Percentiles rank a stretch among this genome's conserved stretches.
Evolutionary conservation across 1,140 invertebrate species (phyloP).

Genomic region (Eupeodes corollae): DNA sequence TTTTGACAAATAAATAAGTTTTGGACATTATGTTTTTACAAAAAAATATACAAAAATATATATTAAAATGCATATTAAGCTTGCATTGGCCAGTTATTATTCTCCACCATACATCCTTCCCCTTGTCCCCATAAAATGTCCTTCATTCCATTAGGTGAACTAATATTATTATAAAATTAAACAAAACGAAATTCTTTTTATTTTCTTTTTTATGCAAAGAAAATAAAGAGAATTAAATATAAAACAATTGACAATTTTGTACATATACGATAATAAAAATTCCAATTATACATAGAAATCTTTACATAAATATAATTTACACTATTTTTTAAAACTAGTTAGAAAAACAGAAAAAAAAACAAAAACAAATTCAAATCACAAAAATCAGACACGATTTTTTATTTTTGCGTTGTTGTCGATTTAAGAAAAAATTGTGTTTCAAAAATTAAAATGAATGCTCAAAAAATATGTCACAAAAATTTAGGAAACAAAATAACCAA

Average conservation of each 20-base stretch:
- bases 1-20: not conserved
- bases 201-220: too few relatives aligned
- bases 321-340: too few relatives aligned
- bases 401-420: not conserved
- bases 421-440: not conserved
- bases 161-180: not conserved
- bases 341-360: too few relatives aligned
- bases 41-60: not conserved
- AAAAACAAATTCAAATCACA: not conserved
- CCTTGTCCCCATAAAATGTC: not conserved
- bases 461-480: not conserved
- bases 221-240: too few relatives aligned
- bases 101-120: not conserved
- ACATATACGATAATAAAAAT: not conserved
- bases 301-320: not conserved
- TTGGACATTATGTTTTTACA: too few relatives aligned
- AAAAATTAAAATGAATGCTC: not conserved
- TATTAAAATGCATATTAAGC: not conserved
- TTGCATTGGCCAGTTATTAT: not conserved
- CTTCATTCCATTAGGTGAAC: too few relatives aligned
- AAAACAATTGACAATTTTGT: not conserved
- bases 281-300: not conserved
- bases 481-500: too few relatives aligned
- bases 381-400: not conserved
- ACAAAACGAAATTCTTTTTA: not conserved